phyloP scores from a whole-genome alignment of 2,113 vertebrate species.

The Lophius piscatorius region DNA sequence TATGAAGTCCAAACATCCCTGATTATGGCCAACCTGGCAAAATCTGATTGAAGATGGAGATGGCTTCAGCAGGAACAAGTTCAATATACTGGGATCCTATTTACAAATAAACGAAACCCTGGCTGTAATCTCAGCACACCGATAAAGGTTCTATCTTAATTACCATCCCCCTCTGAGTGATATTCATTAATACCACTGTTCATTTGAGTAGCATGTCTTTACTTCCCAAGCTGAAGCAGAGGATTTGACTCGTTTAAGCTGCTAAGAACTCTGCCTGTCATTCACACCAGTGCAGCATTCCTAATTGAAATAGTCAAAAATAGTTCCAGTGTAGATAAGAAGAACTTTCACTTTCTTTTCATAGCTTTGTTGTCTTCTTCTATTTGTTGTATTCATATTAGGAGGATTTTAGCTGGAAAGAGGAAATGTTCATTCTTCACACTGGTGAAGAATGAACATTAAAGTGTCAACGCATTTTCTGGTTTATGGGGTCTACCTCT shows the following conservation, averaged over 20 bases:
- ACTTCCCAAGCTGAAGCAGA: slow-evolving; percentile 28
- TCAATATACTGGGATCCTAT: slow-evolving; percentile 44
- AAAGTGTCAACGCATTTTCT: no score
- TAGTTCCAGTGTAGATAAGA: slow-evolving; percentile 14
- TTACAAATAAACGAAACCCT: slow-evolving; percentile 69
- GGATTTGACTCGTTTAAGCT: slow-evolving; percentile 21
- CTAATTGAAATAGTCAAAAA: slow-evolving; percentile 37
- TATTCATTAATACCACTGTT: slow-evolving; percentile 53
- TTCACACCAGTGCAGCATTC: slow-evolving; percentile 13
- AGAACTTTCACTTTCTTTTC: no score
- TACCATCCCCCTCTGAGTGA: slow-evolving; percentile 63
- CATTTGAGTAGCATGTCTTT: slow-evolving; percentile 33
- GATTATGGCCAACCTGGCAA: slow-evolving; percentile 43
- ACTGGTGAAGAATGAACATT: no score
- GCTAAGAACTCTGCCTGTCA: slow-evolving; percentile 32
- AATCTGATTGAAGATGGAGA: slow-evolving; percentile 31
- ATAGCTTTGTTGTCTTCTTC: no score
- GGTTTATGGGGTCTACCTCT: no score
- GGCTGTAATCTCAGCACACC: slow-evolving; percentile 52
- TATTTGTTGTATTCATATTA: background rate
- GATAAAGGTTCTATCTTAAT: slow-evolving; percentile 67
- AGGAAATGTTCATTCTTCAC: no score
- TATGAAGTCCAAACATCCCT: slow-evolving; percentile 20
- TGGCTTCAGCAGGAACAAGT: slow-evolving; percentile 24
- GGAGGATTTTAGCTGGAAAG: no score